Evolutionary conservation across 2,888 invertebrate species (phyloP).

Genomic region (Metacarcinus magister): DNA sequence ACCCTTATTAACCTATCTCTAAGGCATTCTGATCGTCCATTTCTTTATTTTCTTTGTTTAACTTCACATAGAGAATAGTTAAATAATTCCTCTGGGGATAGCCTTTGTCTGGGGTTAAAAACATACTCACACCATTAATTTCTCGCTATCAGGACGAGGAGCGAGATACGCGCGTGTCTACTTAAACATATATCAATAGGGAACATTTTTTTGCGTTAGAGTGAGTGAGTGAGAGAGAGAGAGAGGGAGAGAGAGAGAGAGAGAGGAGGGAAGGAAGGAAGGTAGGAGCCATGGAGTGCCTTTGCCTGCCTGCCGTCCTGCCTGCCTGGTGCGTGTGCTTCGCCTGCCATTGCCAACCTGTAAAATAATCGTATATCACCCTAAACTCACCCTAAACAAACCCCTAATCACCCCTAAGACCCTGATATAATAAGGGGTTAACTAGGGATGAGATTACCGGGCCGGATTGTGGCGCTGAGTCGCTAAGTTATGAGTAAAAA

Average conservation of each 20-base stretch:
- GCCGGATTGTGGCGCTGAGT: not conserved
- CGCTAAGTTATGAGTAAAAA: constrained; percentile 55
- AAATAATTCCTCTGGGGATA: too few species aligned
- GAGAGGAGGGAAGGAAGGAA: not conserved
- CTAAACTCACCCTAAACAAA: not conserved
- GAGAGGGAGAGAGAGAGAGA: too few species aligned
- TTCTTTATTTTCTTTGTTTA: not conserved
- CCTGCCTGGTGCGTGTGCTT: not conserved
- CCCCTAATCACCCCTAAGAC: not conserved
- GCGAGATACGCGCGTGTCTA: too few species aligned
- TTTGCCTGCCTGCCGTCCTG: constrained; percentile 72
- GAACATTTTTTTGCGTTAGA: too few species aligned
- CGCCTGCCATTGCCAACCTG: not conserved
- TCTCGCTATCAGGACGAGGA: too few species aligned
- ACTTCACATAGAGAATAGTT: too few species aligned
- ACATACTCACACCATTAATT: too few species aligned
- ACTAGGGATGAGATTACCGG: not conserved
- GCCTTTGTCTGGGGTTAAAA: too few species aligned
- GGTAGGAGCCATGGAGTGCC: constrained; percentile 62
- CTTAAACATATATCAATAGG: too few species aligned
- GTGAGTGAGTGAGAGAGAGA: not conserved
- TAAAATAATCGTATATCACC: too few species aligned
- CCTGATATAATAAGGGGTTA: not conserved
- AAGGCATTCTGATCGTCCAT: too few species aligned
- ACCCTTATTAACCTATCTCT: too few species aligned